Percentiles rank a stretch among this genome's conserved stretches.
Conservation (phyloP, 1,140 invertebrate genomes). For the Drosophila arizonae region DNA sequence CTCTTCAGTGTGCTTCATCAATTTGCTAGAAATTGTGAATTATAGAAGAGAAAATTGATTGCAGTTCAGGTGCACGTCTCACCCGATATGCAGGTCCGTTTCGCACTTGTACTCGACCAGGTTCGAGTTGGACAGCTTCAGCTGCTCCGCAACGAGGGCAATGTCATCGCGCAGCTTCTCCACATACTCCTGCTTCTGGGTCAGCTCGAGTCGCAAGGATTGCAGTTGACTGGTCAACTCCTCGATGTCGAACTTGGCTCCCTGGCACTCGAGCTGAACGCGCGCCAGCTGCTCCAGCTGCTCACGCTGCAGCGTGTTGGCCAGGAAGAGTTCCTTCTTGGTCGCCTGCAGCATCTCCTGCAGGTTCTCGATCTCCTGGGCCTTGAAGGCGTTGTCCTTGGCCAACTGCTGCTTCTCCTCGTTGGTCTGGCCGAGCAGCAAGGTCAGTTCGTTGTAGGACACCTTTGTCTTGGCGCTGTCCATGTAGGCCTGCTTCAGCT, state of each 20-base stretch:
- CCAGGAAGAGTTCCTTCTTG: conserved; percentile 50
- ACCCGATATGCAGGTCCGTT: conserved; percentile 48
- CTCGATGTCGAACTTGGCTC: conserved; percentile 36
- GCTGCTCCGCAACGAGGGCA: conserved; percentile 1
- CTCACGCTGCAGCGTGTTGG: conserved; percentile 39
- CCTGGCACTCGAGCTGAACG: conserved; percentile 47
- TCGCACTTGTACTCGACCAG: conserved; percentile 26
- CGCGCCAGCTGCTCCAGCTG: conserved; percentile 46
- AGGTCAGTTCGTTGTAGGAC: conserved; percentile 60
- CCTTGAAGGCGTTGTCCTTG: conserved; percentile 32
- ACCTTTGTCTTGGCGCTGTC: conserved; percentile 59
- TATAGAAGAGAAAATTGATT: background rate
- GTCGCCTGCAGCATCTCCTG: conserved; percentile 42
- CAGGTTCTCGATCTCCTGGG: conserved; percentile 49
- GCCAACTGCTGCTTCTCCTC: conserved; percentile 42
- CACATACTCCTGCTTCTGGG: conserved; percentile 22
- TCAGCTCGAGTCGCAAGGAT: conserved; percentile 17
- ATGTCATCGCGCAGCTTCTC: conserved; percentile 33
- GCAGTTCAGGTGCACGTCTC: background rate
- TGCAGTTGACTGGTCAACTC: conserved; percentile 42
- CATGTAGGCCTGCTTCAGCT: conserved; percentile 58
- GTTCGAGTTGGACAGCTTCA: background rate
- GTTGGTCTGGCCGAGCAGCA: conserved; percentile 33
- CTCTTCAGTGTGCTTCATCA: conserved; percentile 27
- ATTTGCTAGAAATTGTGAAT: conserved; percentile 22